Evolutionary conservation across 2,113 vertebrate genomes (phyloP).

Genomic region (Cebidichthys violaceus): DNA sequence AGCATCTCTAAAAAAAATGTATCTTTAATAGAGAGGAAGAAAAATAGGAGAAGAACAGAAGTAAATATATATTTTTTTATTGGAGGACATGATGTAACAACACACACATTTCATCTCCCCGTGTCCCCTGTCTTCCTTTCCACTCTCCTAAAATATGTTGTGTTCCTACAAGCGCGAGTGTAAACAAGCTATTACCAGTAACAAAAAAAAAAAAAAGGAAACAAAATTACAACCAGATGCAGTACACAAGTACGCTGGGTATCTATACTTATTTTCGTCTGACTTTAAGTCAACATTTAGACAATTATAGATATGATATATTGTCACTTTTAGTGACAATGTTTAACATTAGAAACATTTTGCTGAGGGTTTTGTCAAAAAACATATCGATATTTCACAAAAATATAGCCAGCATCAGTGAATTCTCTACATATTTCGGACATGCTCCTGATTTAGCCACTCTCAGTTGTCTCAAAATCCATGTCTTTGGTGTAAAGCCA

Average conservation of each 20-base stretch:
- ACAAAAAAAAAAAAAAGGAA: conserved; percentile 6
- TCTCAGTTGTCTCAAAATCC: not conserved
- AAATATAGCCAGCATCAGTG: not conserved
- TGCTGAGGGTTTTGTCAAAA: not conserved
- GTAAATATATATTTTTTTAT: not conserved
- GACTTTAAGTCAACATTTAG: not conserved
- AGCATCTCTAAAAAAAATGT: conserved; percentile 29
- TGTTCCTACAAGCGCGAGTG: conserved; percentile 39
- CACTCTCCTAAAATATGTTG: conserved; percentile 8
- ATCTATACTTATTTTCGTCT: not conserved
- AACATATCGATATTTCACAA: not conserved
- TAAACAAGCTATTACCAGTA: conserved; percentile 64
- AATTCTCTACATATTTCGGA: not conserved
- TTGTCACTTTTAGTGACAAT: not conserved
- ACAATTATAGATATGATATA: too few relatives aligned
- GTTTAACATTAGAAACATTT: not conserved
- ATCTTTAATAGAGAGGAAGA: not conserved
- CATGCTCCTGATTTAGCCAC: not conserved
- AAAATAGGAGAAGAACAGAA: not conserved
- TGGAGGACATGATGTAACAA: conserved; percentile 26
- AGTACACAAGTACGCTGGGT: not conserved
- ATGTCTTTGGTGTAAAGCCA: not conserved
- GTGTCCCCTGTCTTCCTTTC: not conserved
- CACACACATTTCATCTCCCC: not conserved
- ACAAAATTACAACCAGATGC: conserved; percentile 66